Base-by-base conservation (phyloP, 53 echinoderm and acorn worm species). In the Holothuria leucospilota region DNA sequence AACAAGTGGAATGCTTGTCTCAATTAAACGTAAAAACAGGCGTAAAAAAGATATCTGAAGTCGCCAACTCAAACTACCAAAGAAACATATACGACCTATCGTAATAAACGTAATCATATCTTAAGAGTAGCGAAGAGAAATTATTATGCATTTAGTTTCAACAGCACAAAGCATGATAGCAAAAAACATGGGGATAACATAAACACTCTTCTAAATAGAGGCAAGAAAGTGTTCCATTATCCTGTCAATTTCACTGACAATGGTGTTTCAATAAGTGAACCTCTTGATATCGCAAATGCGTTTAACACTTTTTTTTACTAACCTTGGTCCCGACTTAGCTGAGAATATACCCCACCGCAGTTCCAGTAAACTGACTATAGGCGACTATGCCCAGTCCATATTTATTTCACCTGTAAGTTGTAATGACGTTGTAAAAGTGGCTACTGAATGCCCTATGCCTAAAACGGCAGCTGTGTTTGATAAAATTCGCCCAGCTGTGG, bases 171-270 rank as follows among this genome's bases (percentile, higher is more conserved):
- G 25, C 39, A 29, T 69, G 30, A 69, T 14, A 69, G 20, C 69
- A 69, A 69, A 69, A 69, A 69, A 69, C 25, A n/a, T n/a, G n/a
- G 69, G 29, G 26, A 69, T 34, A 69, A 69, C 24, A 68, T 68
- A 23, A 69, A 28, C 29, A 69, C 30, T 69, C 13, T 69, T 27
- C 39, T 69, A 28, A 69, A 69, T 27, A 30, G 39, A 34, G 69
- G 69, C 25, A 11, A 30, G 29, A 69, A 29, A 13, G 29, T 18
- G 4, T 69, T 39, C 14, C 6, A 69, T 27, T 29, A 63, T 14
- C 63, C 63, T 20, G 18, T 29, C n/a, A 38, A 20, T 20, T 71
- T 38, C 21, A 2, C 41, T 69, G 69, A 69, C 18, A 39, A 34
- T 69, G 29, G 5, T 68, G 68, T 68, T 68, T 20, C 29, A 21